These are phyloP conservation scores for Arctopsyche grandis DNA, from an alignment of 1,140 invertebrate species.

Conservation along the genomic window DNA sequence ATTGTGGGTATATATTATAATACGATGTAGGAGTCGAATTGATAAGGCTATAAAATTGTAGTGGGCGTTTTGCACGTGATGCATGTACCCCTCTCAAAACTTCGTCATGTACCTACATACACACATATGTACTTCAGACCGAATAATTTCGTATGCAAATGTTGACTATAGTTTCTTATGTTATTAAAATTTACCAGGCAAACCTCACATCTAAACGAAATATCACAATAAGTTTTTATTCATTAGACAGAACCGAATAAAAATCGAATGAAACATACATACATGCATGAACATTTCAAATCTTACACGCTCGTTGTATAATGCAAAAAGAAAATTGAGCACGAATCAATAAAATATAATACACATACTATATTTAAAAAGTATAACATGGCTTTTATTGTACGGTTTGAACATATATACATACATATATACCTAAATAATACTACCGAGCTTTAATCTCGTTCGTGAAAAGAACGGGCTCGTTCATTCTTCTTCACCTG, in stretches of 20 bases:
- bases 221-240: background rate
- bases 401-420: background rate
- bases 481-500: too few species aligned
- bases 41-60: slow-evolving; percentile 36
- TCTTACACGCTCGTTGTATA: too few species aligned
- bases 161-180: background rate
- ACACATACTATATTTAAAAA: too few species aligned
- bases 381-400: background rate
- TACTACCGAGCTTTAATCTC: background rate
- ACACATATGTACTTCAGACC: too few species aligned
- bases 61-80: background rate
- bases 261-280: background rate
- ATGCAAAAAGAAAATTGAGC: too few species aligned
- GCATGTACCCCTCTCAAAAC: background rate
- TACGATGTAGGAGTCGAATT: slow-evolving; percentile 26
- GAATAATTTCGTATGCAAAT: background rate
- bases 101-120: too few species aligned
- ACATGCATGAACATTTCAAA: too few species aligned
- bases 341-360: too few species aligned
- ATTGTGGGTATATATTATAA: slow-evolving; percentile 4
- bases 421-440: background rate
- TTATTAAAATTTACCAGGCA: slow-evolving; percentile 25
- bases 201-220: background rate
- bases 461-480: too few species aligned
- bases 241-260: background rate